Evolutionary conservation across 2,797 vertebrate species (phyloP), one percentile per base, ranked within the genome.

Genomic region (Sphenodon punctatus): DNA sequence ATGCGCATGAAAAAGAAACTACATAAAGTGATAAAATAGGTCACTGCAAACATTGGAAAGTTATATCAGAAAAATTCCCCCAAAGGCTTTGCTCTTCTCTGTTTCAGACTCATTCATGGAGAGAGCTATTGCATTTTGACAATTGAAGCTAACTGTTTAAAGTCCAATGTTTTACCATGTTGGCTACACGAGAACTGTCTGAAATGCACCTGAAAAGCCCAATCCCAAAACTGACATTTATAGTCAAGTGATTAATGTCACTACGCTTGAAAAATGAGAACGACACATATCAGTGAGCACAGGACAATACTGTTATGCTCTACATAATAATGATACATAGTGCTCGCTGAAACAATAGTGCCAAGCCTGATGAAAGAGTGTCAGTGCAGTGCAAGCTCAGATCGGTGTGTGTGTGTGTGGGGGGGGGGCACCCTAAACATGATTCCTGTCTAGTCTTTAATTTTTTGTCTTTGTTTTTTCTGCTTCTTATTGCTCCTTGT

Each of bases 201-300:
- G 45, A 61, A 27, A 20, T 4, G 4, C 61, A 15, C 2, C 1
- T 25, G 74, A 36, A 74, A 66, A 27, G 60, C 38, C 4, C 34
- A 39, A 16, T 6, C 4, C 11, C 1, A 8, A 41, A n/a, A 1
- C n/a, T 3, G 8, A 0, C 12, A 10, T 27, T 34, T 27, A 53
- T 53, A 53, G 27, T 27, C 17, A 30, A 53, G 25, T 15, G 25
- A 51, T 2, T 6, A 25, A 19, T 34, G n/a, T 45, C 14, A 41
- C 10, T 39, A 2, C 0, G 3, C 7, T 25, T 22, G 10, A 3
- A 39, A 13, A 5, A 4, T 23, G 49, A 22, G 67, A 11, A 10
- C 4, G 20, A 3, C 1, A 12, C 20, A 3, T 43, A 22, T 17
- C 6, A 5, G 55, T 5, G 51, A 51, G 59, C 41, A 70, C 27